Evolutionary conservation across 2,888 invertebrate species (phyloP), one percentile per base, ranked within the genome.

Genomic region (Trachelus troglodyta): DNA sequence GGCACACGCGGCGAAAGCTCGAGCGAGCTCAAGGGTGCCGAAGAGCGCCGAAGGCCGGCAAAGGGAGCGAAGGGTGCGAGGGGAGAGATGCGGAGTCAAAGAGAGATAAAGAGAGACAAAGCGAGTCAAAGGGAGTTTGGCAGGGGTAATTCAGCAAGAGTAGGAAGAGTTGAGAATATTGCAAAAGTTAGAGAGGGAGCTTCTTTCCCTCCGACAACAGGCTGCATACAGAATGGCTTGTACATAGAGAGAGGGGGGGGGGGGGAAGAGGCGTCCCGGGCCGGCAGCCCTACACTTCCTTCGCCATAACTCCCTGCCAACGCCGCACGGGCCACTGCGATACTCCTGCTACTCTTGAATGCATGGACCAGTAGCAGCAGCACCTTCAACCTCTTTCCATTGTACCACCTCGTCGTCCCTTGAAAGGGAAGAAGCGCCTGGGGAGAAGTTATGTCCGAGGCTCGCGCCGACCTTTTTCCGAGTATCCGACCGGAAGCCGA

Each of bases 161-260:
- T 85, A 82, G 84, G 86, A 87, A 84, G 85, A 83, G 84, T 81
- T 78, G 83, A 83, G 86, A 85, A 88, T 88, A 88, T 88, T 88
- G 88, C 86, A 80, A 85, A 87, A 87, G 88, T 88, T 87, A 84
- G 82, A 84, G 82, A 75, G 79, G 75, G 74, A 75, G 82, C 75
- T 83, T 81, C 82, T 81, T 85, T 85, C 77, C 80, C 80, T 80
- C 81, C 82, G 81, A 86, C 84, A 86, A 86, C 84, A 84, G 83
- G 82, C 83, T 84, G 87, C 86, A 86, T 85, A 82, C 81, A 79
- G 83, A 86, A 87, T 83, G 81, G 80, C 80, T 81, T 82, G 81
- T 83, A 83, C 80, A 80, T 75, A 78, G 76, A 73, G 77, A 71
- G 77, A 74, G 33, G 33, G 34, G 34, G 11, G 3, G 12, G 3